Evolutionary conservation across 2,797 vertebrate species (phyloP), one percentile per base, ranked within the genome.

Genomic region (Pangasius larnaudii): DNA sequence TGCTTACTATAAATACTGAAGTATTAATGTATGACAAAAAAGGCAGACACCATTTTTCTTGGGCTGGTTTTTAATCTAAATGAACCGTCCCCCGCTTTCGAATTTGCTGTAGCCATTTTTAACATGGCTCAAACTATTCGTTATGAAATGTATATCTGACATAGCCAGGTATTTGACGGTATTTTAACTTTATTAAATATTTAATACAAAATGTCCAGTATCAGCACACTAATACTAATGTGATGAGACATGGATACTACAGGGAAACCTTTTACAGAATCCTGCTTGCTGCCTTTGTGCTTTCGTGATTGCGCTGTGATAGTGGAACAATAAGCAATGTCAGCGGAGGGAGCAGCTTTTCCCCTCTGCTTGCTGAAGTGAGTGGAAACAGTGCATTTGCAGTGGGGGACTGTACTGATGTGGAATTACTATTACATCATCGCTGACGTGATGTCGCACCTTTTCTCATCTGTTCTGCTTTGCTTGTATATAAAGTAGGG

Each of bases 1-100:
- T 94, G 94, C 94, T 91, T 93, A 92, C 92, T 92, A 92, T 91
- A 93, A 92, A 93, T 92, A 93, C 89, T 87, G 88, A 92, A 90
- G 91, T 92, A 93, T 93, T 93, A 92, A 93, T 91, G 89, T 89
- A 91, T 91, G 90, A 93, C 86, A 91, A 90, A 87, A 91, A 89
- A 53, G 69, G 88, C 86, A 88, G 80, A 85, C 89, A 87, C 90
- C 87, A 88, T 86, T 90, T 91, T 92, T 87, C 88, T 89, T 33
- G 33, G 80, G 30, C 87, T 81, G 81, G 85, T 89, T 89, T 89
- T 88, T 82, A 87, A 89, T 88, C 75, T 86, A 87, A 86, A 91
- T 74, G 86, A 91, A 90, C 89, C 59, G 56, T 87, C 82, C 86
- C 71, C 91, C 88, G 51, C 91, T 92, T 94, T 24, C 0, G 78